Evolutionary conservation across 2,113 vertebrate genomes (phyloP).

Genomic region (Capreolus pygargus): DNA sequence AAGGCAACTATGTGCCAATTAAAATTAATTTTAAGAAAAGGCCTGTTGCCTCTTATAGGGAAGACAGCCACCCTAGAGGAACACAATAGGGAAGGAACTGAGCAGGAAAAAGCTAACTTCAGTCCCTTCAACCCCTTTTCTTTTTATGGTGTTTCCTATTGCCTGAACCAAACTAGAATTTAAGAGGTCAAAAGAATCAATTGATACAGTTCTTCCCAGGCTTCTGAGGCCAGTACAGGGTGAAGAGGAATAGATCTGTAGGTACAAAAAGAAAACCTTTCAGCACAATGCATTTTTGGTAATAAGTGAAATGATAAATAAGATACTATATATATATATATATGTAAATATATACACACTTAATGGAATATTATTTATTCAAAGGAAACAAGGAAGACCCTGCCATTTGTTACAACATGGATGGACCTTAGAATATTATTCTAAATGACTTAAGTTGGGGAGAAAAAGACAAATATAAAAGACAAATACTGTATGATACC

Average conservation of each 20-base stretch:
- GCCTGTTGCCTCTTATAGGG: not conserved
- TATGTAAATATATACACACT: not conserved
- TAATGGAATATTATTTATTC: not conserved
- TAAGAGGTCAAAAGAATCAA: not conserved
- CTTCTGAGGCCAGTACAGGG: not conserved
- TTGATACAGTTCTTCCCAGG: too few relatives aligned
- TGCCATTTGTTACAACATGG: not conserved
- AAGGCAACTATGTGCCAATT: not conserved
- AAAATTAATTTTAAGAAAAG: not conserved
- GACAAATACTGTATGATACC: not conserved
- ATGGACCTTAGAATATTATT: not conserved
- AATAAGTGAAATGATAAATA: not conserved
- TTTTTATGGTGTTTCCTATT: not conserved
- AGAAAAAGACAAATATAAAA: not conserved
- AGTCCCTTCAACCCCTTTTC: not conserved
- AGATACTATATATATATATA: not conserved
- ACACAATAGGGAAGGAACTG: not conserved
- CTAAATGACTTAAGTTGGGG: not conserved
- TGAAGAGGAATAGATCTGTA: not conserved
- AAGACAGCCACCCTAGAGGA: not conserved
- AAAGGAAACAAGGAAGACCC: not conserved
- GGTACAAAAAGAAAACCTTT: not conserved
- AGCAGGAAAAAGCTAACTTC: not conserved
- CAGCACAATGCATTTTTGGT: not conserved
- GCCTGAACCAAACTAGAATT: not conserved